Evolutionary conservation across 1,140 invertebrate species (phyloP).

Genomic region (Zophobas morio): DNA sequence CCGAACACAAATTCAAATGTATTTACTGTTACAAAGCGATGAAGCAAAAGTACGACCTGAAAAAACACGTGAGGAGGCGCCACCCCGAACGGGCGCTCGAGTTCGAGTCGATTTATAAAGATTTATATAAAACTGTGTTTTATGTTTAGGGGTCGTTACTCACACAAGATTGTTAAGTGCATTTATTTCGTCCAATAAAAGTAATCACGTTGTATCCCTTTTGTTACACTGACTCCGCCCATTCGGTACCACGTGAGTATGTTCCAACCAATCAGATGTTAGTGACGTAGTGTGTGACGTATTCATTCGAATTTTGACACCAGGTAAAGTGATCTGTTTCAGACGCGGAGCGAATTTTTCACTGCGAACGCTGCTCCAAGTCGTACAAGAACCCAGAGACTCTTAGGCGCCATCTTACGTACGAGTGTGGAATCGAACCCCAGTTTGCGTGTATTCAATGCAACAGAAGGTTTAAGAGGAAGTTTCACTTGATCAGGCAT

Average conservation of each 20-base stretch:
- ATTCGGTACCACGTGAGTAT: too few relatives aligned
- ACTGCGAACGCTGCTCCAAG: conserved; percentile 26
- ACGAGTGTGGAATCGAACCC: conserved; percentile 75
- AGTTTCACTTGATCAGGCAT: conserved; percentile 13
- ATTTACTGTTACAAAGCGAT: conserved; percentile 50
- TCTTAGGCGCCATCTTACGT: conserved; percentile 69
- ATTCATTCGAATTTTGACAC: not conserved
- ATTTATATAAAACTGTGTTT: conserved; percentile 17
- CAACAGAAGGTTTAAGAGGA: conserved; percentile 50
- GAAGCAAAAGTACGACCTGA: conserved; percentile 40
- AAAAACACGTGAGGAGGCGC: conserved; percentile 15
- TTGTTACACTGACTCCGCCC: too few relatives aligned
- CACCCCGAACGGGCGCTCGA: conserved; percentile 3
- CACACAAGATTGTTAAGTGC: not conserved
- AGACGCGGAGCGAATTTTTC: conserved; percentile 19
- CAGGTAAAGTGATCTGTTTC: conserved; percentile 7
- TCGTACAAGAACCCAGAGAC: conserved; percentile 66
- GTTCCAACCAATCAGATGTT: too few relatives aligned
- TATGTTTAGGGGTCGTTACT: not conserved
- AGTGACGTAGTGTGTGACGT: not conserved
- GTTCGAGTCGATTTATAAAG: conserved; percentile 6
- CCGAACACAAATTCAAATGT: conserved; percentile 69
- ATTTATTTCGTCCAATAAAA: conserved; percentile 23
- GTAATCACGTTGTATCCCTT: not conserved
- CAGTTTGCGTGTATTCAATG: conserved; percentile 65